A percentile compares a stretch with the other conserved stretches of the same genome.
Conservation (phyloP, 1,140 invertebrate genomes). For the Rhopalosiphum maidis region DNA sequence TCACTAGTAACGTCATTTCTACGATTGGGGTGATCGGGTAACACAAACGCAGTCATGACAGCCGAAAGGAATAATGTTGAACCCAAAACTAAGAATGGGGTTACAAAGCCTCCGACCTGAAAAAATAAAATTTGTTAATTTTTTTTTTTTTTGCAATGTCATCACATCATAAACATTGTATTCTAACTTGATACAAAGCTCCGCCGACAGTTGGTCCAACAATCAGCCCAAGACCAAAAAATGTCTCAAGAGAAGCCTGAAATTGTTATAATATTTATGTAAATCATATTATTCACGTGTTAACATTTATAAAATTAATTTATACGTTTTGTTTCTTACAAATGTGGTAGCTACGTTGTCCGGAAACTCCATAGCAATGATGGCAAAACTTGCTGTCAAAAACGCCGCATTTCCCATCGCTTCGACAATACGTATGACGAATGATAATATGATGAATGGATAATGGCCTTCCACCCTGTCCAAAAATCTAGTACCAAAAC, state of each 20-base stretch:
- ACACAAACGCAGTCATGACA: conserved; percentile 74
- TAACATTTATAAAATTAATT: not conserved
- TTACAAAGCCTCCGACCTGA: conserved; percentile 79
- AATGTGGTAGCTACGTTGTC: conserved; percentile 88
- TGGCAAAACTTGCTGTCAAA: conserved; percentile 89
- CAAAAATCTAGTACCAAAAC: conserved; percentile 69
- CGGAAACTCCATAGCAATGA: conserved; percentile 93
- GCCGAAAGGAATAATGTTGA: conserved; percentile 77
- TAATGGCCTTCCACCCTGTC: conserved; percentile 82
- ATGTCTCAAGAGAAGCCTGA: conserved; percentile 85
- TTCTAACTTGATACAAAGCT: conserved; percentile 72
- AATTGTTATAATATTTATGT: not conserved
- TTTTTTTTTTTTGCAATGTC: not conserved
- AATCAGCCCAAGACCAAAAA: conserved; percentile 86
- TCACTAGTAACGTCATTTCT: conserved; percentile 48
- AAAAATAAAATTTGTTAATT: not conserved
- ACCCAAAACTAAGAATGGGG: conserved; percentile 87
- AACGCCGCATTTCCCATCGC: conserved; percentile 91
- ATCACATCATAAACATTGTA: not conserved
- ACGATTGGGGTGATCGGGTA: conserved; percentile 68
- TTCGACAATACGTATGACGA: conserved; percentile 86
- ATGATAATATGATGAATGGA: conserved; percentile 84
- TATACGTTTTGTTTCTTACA: conserved; percentile 67
- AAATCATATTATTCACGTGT: not conserved
- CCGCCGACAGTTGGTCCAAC: conserved; percentile 86